Conservation (phyloP, 2,888 invertebrate species). For the Sacculina carcini region DNA sequence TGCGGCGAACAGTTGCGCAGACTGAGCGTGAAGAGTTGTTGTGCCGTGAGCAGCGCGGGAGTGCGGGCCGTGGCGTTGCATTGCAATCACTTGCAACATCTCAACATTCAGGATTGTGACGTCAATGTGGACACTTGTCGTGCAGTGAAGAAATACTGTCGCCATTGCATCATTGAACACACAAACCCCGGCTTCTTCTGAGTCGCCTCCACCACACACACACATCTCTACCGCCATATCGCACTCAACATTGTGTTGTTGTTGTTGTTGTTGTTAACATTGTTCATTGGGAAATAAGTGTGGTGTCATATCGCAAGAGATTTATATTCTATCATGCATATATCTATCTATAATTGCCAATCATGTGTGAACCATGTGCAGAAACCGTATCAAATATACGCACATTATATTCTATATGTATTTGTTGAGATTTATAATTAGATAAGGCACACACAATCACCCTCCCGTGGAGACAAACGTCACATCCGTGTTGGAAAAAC, state of each 20-base stretch:
- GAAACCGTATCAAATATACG: background rate
- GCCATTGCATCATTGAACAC: constrained; percentile 74
- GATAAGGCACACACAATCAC: too few species aligned
- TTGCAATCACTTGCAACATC: constrained; percentile 61
- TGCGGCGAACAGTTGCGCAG: constrained; percentile 76
- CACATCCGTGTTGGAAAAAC: too few species aligned
- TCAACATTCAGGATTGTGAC: constrained; percentile 79
- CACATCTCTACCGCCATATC: background rate
- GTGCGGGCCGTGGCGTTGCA: constrained; percentile 66
- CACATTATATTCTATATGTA: background rate
- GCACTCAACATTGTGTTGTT: background rate
- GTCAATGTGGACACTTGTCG: constrained; percentile 66
- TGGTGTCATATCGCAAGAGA: too few species aligned
- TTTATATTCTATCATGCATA: background rate
- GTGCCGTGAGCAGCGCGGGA: constrained; percentile 66
- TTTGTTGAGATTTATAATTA: background rate
- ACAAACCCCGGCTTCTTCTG: constrained; percentile 79
- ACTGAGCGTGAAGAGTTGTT: constrained; percentile 65
- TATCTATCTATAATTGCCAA: background rate
- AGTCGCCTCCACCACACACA: too few species aligned
- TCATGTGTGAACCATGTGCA: background rate
- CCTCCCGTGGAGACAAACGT: too few species aligned
- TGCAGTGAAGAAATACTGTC: constrained; percentile 74
- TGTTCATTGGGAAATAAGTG: too few species aligned
- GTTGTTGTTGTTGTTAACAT: background rate